These are phyloP conservation scores for Idaea straminata DNA, from an alignment of 2,888 invertebrate species.

Conservation along the genomic window DNA sequence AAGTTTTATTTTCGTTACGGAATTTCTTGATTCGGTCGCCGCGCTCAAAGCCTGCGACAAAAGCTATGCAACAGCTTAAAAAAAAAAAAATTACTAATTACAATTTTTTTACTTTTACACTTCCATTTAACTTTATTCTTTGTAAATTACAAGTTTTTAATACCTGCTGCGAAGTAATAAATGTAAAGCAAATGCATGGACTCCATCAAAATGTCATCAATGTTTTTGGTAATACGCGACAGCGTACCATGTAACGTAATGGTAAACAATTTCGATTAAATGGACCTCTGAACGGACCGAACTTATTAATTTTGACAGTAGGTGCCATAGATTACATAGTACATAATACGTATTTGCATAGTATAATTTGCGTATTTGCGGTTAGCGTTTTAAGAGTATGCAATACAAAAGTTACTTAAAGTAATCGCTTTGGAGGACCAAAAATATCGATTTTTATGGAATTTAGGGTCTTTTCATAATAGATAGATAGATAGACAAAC, in stretches of 20 bases:
- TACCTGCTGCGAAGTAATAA: constrained; percentile 73
- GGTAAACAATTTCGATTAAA: not conserved
- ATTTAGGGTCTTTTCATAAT: no score
- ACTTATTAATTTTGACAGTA: not conserved
- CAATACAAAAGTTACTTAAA: not conserved
- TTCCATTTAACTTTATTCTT: constrained; percentile 37
- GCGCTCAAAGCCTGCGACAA: no score
- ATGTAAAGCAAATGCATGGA: constrained; percentile 59
- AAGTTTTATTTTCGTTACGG: no score
- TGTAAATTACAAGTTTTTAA: constrained; percentile 48
- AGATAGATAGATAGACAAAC: no score
- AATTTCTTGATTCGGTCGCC: no score
- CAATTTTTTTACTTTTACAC: constrained; percentile 12
- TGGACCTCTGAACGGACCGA: not conserved
- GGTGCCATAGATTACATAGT: not conserved
- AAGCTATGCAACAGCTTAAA: no score
- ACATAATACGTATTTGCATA: no score
- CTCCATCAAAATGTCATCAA: constrained; percentile 76
- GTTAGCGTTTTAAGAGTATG: not conserved
- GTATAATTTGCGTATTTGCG: not conserved
- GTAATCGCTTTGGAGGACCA: no score
- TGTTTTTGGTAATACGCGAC: constrained; percentile 63
- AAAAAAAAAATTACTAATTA: no score
- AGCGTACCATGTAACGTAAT: constrained; percentile 17
- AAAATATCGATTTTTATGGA: no score